These are phyloP conservation scores for Paradisaea rubra DNA, from an alignment of 2,113 vertebrate genomes.

Conservation along the genomic window DNA sequence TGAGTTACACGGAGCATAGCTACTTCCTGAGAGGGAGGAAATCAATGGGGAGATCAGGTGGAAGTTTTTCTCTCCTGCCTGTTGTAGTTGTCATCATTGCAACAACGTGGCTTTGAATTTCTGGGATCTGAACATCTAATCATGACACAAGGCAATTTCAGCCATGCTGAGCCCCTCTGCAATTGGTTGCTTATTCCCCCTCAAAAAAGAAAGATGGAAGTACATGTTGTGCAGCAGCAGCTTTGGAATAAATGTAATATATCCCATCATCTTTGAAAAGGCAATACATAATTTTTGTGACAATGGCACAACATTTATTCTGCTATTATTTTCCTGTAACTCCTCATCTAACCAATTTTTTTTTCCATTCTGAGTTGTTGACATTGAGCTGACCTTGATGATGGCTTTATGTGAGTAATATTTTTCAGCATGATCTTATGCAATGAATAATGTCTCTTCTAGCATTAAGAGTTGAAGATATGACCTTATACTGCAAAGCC, in stretches of 20 bases:
- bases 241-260: not conserved
- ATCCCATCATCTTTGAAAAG: not conserved
- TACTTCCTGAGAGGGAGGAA: not conserved
- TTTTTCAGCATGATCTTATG: not conserved
- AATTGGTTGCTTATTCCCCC: not conserved
- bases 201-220: not conserved
- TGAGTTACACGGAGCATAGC: not conserved
- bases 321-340: not conserved
- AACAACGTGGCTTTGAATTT: not conserved
- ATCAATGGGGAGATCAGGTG: not conserved
- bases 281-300: not conserved
- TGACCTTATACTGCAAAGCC: accelerated
- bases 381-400: not conserved
- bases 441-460: not conserved
- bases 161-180: not conserved
- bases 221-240: not conserved
- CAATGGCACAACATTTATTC: not conserved
- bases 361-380: not conserved
- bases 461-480: not conserved
- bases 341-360: not conserved
- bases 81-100: not conserved
- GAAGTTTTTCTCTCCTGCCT: not conserved
- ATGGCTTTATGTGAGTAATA: not conserved
- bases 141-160: not conserved
- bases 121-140: not conserved